Evolutionary conservation across 2,113 vertebrate species (phyloP).

Genomic region (Excalfactoria chinensis): DNA sequence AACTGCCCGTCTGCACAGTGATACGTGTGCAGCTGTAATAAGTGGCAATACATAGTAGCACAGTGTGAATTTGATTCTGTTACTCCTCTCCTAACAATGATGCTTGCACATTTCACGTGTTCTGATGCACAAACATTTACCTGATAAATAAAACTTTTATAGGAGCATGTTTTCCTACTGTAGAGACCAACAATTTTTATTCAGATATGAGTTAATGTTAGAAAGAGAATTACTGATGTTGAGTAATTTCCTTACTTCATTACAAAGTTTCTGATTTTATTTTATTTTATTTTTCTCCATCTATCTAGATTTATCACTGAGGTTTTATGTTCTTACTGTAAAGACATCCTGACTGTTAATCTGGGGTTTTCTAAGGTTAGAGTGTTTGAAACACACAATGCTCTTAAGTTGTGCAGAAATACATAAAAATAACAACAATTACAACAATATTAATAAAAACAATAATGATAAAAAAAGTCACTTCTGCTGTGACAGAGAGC

Average conservation of each 20-base stretch:
- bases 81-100: not conserved
- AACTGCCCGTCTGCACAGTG: not conserved
- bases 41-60: conserved; percentile 12
- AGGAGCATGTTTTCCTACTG: not conserved
- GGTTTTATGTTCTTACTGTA: not conserved
- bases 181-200: not conserved
- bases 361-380: not conserved
- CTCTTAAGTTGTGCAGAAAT: not conserved
- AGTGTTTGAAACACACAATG: fast-evolving
- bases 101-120: not conserved
- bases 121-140: not conserved
- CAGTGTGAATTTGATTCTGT: conserved; percentile 12
- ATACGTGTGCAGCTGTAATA: conserved; percentile 15
- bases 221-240: fast-evolving
- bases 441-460: fast-evolving
- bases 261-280: not conserved
- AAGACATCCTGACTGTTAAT: not conserved
- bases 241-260: not conserved
- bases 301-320: not conserved
- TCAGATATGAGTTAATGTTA: not conserved
- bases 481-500: fast-evolving
- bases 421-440: fast-evolving
- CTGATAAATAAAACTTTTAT: not conserved
- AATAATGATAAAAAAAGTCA: not conserved
- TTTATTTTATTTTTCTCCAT: not conserved